phyloP scores from a whole-genome alignment of 1,140 invertebrate species.

The Maniola jurtina region DNA sequence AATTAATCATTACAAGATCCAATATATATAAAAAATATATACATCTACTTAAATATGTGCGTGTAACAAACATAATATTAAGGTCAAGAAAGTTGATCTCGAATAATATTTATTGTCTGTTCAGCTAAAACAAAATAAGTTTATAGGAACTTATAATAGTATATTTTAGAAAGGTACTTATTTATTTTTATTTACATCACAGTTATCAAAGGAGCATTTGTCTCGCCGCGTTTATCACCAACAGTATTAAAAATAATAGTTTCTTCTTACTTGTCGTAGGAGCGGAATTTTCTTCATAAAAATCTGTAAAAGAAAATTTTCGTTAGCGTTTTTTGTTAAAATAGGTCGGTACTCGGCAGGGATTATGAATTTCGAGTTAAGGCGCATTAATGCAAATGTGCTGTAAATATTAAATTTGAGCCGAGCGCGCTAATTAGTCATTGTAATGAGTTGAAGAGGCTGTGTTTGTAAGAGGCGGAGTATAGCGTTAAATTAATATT shows the following conservation, averaged over 20 bases:
- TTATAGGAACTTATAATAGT: conserved; percentile 32
- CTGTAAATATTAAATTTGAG: conserved; percentile 21
- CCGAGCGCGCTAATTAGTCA: conserved; percentile 17
- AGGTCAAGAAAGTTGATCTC: conserved; percentile 23
- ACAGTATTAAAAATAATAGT: conserved; percentile 36
- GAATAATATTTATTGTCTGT: conserved; percentile 54
- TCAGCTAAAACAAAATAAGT: conserved; percentile 43
- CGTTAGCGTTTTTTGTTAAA: conserved; percentile 4
- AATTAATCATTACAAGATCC: no score
- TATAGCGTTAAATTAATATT: conserved; percentile 4
- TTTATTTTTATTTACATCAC: conserved; percentile 20
- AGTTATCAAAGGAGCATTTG: conserved; percentile 49
- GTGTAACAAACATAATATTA: conserved; percentile 14
- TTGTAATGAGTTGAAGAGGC: conserved; percentile 11
- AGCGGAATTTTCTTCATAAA: conserved; percentile 54
- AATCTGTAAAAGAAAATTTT: conserved; percentile 51
- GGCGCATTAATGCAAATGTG: conserved; percentile 20
- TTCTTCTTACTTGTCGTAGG: conserved; percentile 32
- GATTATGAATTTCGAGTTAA: conserved; percentile 19
- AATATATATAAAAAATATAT: no score
- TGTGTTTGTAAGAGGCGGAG: neutral
- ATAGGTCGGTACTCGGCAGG: neutral
- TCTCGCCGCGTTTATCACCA: conserved; percentile 36
- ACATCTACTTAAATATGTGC: conserved; percentile 3
- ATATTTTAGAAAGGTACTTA: conserved; percentile 19